Base-by-base conservation (phyloP, 2,797 vertebrate genomes). In the Falco peregrinus region DNA sequence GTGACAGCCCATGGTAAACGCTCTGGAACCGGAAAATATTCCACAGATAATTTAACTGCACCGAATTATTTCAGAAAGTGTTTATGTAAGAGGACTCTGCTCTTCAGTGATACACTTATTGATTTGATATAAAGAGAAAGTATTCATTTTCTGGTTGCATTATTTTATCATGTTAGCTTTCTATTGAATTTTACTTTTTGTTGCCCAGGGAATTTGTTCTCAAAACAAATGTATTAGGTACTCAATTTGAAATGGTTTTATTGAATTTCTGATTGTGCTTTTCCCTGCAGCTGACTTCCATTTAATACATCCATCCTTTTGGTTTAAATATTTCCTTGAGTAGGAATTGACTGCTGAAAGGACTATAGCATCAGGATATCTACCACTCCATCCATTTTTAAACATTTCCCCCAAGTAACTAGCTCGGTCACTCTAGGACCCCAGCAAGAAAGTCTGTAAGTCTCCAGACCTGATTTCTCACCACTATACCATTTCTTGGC, bases 131-230 rank as follows among this genome's bases (percentile, higher is more conserved):
- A 76, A 87, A 82, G 29, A 77, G 43, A 78, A 78, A 89, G 64
- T 81, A 81, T 77, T 94, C 13, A 59, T 93, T 92, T 96, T 91
- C 91, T 88, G 76, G 33, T 88, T 91, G 37, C 92, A 87, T 92
- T 97, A 89, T 89, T 96, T 91, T 91, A 78, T 73, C 76, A 54
- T 61, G 76, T 81, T 92, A 88, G 19, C 43, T 88, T 78, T 73
- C 76, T 86, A 59, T 56, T 95, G 82, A 95, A 86, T 91, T 87
- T 87, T 87, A 77, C 26, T 93, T 94, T 87, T 78, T 65, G 39
- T 64, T 94, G 73, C 59, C 78, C n/a, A 16, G 37, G 31, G 61
- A 91, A 74, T 86, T 94, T 93, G 39, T 94, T 84, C 65, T 81
- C 79, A 78, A 93, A 93, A 92, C 68, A 78, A 93, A 95, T 43